Evolutionary conservation across 2,113 vertebrate species (phyloP).

Genomic region (Zosterops hypoxanthus): DNA sequence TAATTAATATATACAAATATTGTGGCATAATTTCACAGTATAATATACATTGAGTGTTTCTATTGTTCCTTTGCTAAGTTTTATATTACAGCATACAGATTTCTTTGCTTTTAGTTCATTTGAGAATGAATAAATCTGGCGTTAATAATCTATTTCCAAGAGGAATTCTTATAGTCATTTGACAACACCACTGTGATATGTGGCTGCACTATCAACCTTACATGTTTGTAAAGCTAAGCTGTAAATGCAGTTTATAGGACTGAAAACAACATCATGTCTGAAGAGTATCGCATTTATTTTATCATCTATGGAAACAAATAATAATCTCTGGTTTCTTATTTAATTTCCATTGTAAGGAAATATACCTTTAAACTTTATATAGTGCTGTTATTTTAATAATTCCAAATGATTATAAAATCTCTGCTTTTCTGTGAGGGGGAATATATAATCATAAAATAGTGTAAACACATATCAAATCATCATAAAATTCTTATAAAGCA

Average conservation of each 20-base stretch:
- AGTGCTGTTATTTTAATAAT: neutral
- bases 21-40: neutral
- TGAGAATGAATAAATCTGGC: neutral
- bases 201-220: neutral
- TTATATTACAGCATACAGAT: neutral
- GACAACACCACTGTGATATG: neutral
- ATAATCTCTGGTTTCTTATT: neutral
- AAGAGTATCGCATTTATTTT: neutral
- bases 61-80: neutral
- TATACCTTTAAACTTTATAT: neutral
- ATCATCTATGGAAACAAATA: neutral
- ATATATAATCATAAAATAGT: neutral
- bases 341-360: neutral
- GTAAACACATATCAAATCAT: neutral
- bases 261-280: neutral
- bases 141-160: neutral
- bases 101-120: neutral
- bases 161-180: neutral
- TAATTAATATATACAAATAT: neutral
- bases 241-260: neutral
- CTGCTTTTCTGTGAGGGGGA: neutral
- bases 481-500: conserved; percentile 21
- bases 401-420: neutral
- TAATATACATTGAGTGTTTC: neutral
- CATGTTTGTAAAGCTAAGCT: neutral